These are phyloP conservation scores for Ctena decussata DNA, from an alignment of 2,888 invertebrate species.

Conservation along the genomic window DNA sequence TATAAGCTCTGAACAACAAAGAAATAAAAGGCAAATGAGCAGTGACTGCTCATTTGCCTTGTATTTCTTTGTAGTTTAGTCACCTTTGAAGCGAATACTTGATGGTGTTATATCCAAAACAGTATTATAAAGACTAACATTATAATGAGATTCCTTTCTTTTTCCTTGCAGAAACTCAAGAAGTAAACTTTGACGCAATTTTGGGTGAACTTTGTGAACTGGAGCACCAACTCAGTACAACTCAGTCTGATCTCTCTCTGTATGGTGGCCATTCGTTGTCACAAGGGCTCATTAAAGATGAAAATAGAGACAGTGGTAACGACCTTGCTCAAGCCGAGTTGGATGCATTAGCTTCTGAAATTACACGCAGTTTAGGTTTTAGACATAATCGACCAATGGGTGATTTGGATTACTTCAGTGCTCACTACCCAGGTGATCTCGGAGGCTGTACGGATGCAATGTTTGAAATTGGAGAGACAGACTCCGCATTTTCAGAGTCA, in stretches of 20 bases:
- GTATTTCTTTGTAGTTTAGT: no score
- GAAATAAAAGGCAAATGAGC: no score
- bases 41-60: no score
- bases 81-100: no score
- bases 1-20: no score
- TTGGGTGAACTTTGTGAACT: constrained; percentile 97
- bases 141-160: no score
- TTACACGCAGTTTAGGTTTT: constrained; percentile 77
- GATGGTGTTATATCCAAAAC: no score
- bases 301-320: constrained; percentile 71
- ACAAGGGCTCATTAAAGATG: constrained; percentile 87
- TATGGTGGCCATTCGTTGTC: constrained; percentile 41
- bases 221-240: constrained; percentile 89
- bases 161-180: constrained; percentile 93
- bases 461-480: constrained; percentile 97
- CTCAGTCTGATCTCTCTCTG: constrained; percentile 87
- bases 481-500: constrained; percentile 99
- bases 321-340: constrained; percentile 80
- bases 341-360: constrained; percentile 81
- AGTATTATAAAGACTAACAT: no score
- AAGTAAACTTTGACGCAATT: constrained; percentile 98
- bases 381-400: constrained; percentile 67
- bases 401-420: constrained; percentile 70
- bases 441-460: constrained; percentile 69
- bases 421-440: constrained; percentile 69